Conservation (phyloP, 2,797 vertebrate species). For the Pangasius krempfi region DNA sequence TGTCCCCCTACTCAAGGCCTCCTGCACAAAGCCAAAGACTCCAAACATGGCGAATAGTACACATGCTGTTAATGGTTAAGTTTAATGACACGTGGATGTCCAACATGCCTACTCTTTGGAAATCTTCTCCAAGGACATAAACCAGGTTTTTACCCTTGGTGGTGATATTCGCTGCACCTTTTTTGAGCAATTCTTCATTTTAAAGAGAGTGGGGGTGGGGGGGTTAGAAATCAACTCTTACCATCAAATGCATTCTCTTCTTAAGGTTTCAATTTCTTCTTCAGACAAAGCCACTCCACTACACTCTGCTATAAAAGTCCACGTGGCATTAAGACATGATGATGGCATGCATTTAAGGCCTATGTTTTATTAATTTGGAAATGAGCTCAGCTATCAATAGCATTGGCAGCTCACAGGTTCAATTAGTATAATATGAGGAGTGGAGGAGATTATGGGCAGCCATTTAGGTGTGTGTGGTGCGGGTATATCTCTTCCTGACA, state of each 20-base stretch:
- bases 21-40: slow-evolving; percentile 63
- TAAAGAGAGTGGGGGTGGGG: neutral
- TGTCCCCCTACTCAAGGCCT: slow-evolving; percentile 61
- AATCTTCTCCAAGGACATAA: slow-evolving; percentile 34
- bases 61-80: slow-evolving; percentile 24
- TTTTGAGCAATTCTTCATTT: slow-evolving; percentile 17
- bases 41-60: slow-evolving; percentile 65
- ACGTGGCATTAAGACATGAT: slow-evolving; percentile 70
- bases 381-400: slow-evolving; percentile 83
- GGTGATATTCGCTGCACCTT: slow-evolving; percentile 4
- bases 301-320: slow-evolving; percentile 63
- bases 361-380: slow-evolving; percentile 83
- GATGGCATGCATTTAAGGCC: slow-evolving; percentile 67
- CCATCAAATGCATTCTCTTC: slow-evolving; percentile 58
- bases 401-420: slow-evolving; percentile 76
- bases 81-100: slow-evolving; percentile 61
- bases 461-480: slow-evolving; percentile 71
- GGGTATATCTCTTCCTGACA: slow-evolving; percentile 81
- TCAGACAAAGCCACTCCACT: slow-evolving; percentile 56
- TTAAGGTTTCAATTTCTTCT: slow-evolving; percentile 16
- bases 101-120: slow-evolving; percentile 25
- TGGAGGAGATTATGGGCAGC: slow-evolving; percentile 77
- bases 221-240: neutral
- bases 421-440: slow-evolving; percentile 81
- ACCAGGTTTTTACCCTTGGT: slow-evolving; percentile 7